Evolutionary conservation across 2,797 vertebrate genomes (phyloP).

Genomic region (Xyrichtys novacula): DNA sequence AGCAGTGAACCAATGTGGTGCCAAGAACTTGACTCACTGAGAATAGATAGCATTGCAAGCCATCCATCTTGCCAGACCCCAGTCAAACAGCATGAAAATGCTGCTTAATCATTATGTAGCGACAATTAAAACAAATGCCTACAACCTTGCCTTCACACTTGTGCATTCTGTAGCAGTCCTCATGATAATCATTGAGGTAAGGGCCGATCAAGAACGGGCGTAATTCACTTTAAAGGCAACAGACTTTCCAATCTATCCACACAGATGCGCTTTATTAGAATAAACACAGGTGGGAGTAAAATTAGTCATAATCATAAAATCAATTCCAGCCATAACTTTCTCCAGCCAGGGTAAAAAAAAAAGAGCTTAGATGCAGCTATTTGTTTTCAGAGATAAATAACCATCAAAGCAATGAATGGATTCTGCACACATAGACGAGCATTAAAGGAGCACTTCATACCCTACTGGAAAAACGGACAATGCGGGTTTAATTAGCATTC

Average conservation of each 20-base stretch:
- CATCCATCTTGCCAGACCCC: conserved; percentile 81
- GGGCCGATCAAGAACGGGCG: conserved; percentile 71
- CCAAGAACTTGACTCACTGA: conserved; percentile 70
- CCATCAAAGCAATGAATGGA: conserved; percentile 39
- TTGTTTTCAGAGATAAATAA: conserved; percentile 39
- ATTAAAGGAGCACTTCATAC: conserved; percentile 43
- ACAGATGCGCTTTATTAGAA: conserved; percentile 66
- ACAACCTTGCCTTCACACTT: conserved; percentile 64
- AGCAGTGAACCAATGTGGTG: conserved; percentile 66
- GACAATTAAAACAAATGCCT: conserved; percentile 84
- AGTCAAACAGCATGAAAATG: conserved; percentile 80
- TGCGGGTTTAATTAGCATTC: conserved; percentile 55
- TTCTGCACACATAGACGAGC: conserved; percentile 49
- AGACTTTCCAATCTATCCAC: conserved; percentile 54
- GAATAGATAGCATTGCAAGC: conserved; percentile 74
- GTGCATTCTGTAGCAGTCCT: conserved; percentile 64
- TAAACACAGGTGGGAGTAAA: conserved; percentile 56
- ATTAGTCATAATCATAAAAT: conserved; percentile 56
- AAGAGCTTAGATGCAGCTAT: conserved; percentile 1
- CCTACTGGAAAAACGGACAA: conserved; percentile 54
- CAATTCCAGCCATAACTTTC: conserved; percentile 50
- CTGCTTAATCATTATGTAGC: conserved; percentile 78
- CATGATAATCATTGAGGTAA: conserved; percentile 68
- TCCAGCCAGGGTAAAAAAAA: not conserved
- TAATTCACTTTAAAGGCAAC: conserved; percentile 76